Conservation (phyloP, 2,888 invertebrate species). For the Galerucella nymphaeae region DNA sequence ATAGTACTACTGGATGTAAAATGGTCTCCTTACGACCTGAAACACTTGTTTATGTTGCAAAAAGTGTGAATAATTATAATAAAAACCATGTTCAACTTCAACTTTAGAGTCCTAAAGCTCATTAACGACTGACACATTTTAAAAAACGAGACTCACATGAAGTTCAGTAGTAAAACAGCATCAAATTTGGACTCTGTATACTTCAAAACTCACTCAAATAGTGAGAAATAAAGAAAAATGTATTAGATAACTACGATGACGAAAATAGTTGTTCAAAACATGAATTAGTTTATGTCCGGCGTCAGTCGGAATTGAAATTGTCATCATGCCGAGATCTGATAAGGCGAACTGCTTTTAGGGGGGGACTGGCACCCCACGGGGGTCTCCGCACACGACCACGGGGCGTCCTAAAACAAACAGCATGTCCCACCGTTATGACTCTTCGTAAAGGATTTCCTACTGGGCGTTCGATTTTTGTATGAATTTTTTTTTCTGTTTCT, state of each 20-base stretch:
- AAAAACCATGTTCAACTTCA: no score
- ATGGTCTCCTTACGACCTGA: no score
- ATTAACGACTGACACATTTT: no score
- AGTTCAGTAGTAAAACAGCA: no score
- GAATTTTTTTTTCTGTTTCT: constrained; percentile 42
- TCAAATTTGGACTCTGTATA: no score
- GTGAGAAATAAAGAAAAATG: background rate
- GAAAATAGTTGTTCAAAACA: constrained; percentile 14
- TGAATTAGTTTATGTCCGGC: constrained; percentile 22
- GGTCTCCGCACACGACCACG: constrained; percentile 53
- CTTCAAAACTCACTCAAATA: background rate
- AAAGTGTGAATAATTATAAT: no score
- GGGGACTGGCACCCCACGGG: constrained; percentile 55
- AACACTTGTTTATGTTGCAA: no score
- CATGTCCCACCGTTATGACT: constrained; percentile 61
- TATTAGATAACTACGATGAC: constrained; percentile 12
- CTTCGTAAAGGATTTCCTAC: constrained; percentile 62
- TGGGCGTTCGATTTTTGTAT: constrained; percentile 53
- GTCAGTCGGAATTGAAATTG: constrained; percentile 62
- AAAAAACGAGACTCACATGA: no score
- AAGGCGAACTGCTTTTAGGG: constrained; percentile 62
- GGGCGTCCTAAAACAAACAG: constrained; percentile 65
- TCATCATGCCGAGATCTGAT: constrained; percentile 66
- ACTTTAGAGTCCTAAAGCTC: no score
- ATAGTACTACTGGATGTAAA: no score